These are phyloP conservation scores for Alcis repandata DNA, from an alignment of 2,888 invertebrate species.

Conservation along the genomic window DNA sequence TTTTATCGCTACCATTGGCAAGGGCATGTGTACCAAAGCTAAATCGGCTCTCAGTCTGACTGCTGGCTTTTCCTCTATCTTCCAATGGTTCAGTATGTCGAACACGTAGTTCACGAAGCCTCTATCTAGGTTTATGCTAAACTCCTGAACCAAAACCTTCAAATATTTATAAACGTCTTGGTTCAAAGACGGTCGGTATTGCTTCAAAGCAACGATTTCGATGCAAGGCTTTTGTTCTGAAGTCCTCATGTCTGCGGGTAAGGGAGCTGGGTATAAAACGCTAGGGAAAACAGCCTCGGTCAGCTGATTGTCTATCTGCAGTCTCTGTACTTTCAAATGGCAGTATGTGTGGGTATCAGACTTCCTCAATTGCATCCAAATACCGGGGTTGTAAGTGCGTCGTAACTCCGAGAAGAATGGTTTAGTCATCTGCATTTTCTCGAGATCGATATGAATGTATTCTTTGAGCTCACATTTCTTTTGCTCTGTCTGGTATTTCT, in stretches of 20 bases:
- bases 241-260: conserved; percentile 74
- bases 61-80: conserved; percentile 86
- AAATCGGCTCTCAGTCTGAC: conserved; percentile 85
- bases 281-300: conserved; percentile 90
- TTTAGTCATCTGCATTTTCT: conserved; percentile 95
- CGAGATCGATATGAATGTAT: conserved; percentile 92
- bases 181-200: conserved; percentile 78
- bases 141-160: conserved; percentile 89
- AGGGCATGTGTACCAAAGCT: conserved; percentile 86
- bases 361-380: conserved; percentile 91
- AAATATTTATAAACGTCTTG: conserved; percentile 88
- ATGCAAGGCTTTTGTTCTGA: conserved; percentile 86
- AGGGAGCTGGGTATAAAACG: conserved; percentile 88
- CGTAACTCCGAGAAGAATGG: conserved; percentile 93
- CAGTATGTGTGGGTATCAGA: conserved; percentile 89
- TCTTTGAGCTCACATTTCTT: conserved; percentile 92
- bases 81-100: conserved; percentile 88
- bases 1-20: conserved; percentile 80
- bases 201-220: conserved; percentile 85
- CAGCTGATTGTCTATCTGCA: conserved; percentile 92
- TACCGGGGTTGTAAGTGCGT: conserved; percentile 90
- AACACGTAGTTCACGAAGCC: conserved; percentile 89
- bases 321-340: conserved; percentile 89
- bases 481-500: conserved; percentile 90
- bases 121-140: conserved; percentile 89